Evolutionary conservation across 2,888 invertebrate species (phyloP), one percentile per base, ranked within the genome.

Genomic region (Camptogramma bilineatum): DNA sequence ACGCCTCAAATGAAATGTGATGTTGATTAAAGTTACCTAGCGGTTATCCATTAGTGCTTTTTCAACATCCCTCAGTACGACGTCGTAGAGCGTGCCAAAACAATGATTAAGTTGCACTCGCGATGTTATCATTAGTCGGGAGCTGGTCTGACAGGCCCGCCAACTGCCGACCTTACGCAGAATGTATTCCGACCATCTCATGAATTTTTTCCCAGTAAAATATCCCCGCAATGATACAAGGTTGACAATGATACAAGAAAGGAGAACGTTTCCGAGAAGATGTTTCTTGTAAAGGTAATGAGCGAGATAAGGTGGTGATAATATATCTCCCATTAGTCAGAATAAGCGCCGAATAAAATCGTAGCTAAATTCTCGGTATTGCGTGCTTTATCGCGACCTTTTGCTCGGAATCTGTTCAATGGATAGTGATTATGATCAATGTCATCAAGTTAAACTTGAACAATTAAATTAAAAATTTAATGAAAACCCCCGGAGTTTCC

Each of bases 161-260:
- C 60, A 61, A 66, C 64, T 63, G 62, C 51, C 72, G 71, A 69
- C 70, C 74, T 72, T 72, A 73, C 71, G 71, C 74, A 73, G 69
- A 76, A 77, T 75, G 73, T 78, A 80, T 80, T 79, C 78, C 73
- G 77, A 73, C 76, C 74, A 70, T 73, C 82, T 82, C 82, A 78
- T 82, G 81, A 81, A 80, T 82, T 80, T 79, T 80, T 82, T 81
- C 79, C 75, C 73, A 74, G 82, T 81, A 80, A 80, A 80, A 76
- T 77, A 77, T 74, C 80, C 75, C 75, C 71, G 74, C 81, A 51
- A 60, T 57, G 65, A 54, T 51, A 57, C 65, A 78, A 81, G 80
- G 82, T 82, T 82, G 80, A 81, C 80, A 82, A 80, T 78, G 81
- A 74, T 77, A 80, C 80, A 77, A 79, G 82, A 80, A 82, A 80